These are phyloP conservation scores for Acleris sparsana DNA, from an alignment of 2,888 invertebrate species.

Conservation along the genomic window DNA sequence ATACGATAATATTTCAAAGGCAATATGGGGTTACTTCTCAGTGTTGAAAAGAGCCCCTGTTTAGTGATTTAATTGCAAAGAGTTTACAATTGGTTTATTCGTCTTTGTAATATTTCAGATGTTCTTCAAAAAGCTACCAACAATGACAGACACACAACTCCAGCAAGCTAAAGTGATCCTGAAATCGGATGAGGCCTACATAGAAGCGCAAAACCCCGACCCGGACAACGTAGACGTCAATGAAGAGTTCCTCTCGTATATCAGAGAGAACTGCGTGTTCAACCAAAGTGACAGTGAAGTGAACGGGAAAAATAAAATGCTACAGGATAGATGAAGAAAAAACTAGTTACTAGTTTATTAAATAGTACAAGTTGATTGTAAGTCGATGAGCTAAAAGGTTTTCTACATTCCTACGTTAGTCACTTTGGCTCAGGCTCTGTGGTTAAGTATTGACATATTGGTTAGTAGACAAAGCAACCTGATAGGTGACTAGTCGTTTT, in stretches of 20 bases:
- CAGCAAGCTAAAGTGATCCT: conserved; percentile 55
- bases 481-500: no score
- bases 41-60: no score
- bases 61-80: no score
- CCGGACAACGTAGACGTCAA: conserved; percentile 10
- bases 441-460: no score
- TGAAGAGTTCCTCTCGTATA: conserved; percentile 27
- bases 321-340: background rate
- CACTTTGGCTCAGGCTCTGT: no score
- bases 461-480: no score
- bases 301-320: conserved; percentile 2
- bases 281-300: background rate
- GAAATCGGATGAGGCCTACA: conserved; percentile 43
- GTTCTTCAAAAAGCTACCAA: conserved; percentile 68
- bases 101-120: conserved; percentile 53
- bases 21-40: no score
- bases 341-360: background rate
- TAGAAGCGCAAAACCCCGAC: background rate
- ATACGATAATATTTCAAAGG: no score
- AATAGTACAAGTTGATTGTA: no score
- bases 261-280: conserved; percentile 8
- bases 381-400: no score
- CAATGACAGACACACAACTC: conserved; percentile 55
- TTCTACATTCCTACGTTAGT: no score
- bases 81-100: background rate